Conservation (phyloP, 2,797 vertebrate genomes). For the Acestrorhynchus altus region DNA sequence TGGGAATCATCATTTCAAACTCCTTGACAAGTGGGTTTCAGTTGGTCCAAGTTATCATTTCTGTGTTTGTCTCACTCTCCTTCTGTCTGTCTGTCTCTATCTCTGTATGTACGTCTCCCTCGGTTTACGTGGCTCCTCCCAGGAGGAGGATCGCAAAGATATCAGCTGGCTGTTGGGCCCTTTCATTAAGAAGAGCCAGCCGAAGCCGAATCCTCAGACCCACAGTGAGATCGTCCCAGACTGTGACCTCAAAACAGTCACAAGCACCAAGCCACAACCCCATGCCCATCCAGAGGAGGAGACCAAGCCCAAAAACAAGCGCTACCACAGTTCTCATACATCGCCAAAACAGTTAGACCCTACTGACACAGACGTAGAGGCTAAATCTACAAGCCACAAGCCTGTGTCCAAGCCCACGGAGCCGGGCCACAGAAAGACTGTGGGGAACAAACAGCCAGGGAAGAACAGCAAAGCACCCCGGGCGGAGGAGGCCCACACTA, state of each 20-base stretch:
- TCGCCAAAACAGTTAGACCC: slow-evolving; percentile 52
- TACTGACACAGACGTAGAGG: slow-evolving; percentile 47
- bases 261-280: slow-evolving; percentile 43
- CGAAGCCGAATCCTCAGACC: slow-evolving; percentile 71
- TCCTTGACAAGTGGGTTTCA: neutral
- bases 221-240: slow-evolving; percentile 44
- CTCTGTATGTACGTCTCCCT: slow-evolving; percentile 4
- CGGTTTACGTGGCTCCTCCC: slow-evolving; percentile 25
- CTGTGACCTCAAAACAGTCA: slow-evolving; percentile 51
- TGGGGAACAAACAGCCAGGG: slow-evolving; percentile 70
- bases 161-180: slow-evolving; percentile 90
- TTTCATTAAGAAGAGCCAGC: slow-evolving; percentile 84
- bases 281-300: slow-evolving; percentile 44
- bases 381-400: slow-evolving; percentile 63
- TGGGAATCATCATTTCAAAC: too few relatives aligned
- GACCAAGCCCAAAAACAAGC: slow-evolving; percentile 54
- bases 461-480: slow-evolving; percentile 65
- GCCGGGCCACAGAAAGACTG: slow-evolving; percentile 65
- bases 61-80: neutral
- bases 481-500: slow-evolving; percentile 55
- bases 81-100: slow-evolving; percentile 20
- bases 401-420: neutral
- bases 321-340: slow-evolving; percentile 64
- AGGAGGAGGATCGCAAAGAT: slow-evolving; percentile 79
- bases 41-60: neutral